Evolutionary conservation across 2,113 vertebrate species (phyloP).

Genomic region (Melierax canorus): DNA sequence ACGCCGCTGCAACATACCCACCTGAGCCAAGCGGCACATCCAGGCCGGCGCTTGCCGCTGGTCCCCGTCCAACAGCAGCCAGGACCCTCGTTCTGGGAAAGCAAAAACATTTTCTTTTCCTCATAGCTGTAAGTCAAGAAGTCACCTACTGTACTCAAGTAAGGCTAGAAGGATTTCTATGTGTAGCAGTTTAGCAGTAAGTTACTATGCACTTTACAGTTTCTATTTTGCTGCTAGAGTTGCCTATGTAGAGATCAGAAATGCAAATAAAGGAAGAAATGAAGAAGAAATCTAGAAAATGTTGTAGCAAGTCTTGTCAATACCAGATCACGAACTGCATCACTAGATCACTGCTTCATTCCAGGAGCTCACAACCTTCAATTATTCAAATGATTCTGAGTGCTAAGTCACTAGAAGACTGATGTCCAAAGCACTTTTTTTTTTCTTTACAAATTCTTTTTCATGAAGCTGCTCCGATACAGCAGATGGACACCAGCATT

Average conservation of each 20-base stretch:
- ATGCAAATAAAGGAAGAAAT: neutral
- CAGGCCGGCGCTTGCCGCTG: rapidly evolving
- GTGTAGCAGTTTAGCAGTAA: neutral
- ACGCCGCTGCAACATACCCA: rapidly evolving
- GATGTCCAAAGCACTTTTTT: neutral
- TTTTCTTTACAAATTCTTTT: neutral
- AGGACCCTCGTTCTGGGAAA: neutral
- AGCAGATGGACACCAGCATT: neutral
- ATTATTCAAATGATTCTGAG: neutral
- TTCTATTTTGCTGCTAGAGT: neutral
- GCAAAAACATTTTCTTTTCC: neutral
- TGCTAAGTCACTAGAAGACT: neutral
- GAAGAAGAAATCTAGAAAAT: neutral
- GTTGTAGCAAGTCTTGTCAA: neutral
- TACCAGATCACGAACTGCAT: neutral
- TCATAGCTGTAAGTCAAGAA: neutral
- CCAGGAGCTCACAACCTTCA: neutral
- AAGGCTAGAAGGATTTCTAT: neutral
- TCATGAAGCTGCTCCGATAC: neutral
- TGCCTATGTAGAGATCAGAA: neutral
- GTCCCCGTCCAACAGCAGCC: neutral
- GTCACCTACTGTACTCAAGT: neutral
- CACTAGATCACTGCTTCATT: neutral
- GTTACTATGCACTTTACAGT: neutral
- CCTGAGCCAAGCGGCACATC: no score